phyloP scores from a whole-genome alignment of 2,113 vertebrate species.

The Apodemus speciosus region DNA sequence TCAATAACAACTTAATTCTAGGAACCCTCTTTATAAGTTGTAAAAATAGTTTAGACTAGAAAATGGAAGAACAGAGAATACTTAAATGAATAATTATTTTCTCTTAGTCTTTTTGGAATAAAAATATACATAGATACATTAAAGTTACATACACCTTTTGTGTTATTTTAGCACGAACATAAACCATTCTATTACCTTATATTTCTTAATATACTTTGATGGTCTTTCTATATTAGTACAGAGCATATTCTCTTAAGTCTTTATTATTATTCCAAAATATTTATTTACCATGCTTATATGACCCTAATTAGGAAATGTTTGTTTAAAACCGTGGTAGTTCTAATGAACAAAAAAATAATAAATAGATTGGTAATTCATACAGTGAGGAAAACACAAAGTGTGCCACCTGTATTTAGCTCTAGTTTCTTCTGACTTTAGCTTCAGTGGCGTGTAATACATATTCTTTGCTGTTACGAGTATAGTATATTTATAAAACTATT shows the following conservation, averaged over 20 bases:
- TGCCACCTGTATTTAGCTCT: neutral
- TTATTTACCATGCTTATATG: neutral
- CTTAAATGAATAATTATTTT: neutral
- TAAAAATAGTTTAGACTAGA: neutral
- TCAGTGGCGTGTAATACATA: neutral
- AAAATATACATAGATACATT: neutral
- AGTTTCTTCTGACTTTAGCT: neutral
- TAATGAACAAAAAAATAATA: neutral
- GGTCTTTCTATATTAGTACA: neutral
- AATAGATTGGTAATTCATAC: neutral
- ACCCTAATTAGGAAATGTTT: conserved; percentile 5
- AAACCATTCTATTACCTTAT: neutral
- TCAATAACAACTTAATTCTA: neutral
- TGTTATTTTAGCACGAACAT: neutral
- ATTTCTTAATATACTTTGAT: neutral
- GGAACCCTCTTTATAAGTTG: neutral
- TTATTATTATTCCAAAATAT: neutral
- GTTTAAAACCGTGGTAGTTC: neutral
- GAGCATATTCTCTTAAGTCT: neutral
- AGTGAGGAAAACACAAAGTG: neutral
- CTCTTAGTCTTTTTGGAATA: neutral
- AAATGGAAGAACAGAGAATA: neutral
- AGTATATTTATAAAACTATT: neutral
- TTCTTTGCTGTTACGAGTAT: neutral
- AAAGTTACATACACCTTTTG: neutral